These are phyloP conservation scores for Dicycla oo DNA, from an alignment of 2,888 invertebrate species.

Conservation along the genomic window DNA sequence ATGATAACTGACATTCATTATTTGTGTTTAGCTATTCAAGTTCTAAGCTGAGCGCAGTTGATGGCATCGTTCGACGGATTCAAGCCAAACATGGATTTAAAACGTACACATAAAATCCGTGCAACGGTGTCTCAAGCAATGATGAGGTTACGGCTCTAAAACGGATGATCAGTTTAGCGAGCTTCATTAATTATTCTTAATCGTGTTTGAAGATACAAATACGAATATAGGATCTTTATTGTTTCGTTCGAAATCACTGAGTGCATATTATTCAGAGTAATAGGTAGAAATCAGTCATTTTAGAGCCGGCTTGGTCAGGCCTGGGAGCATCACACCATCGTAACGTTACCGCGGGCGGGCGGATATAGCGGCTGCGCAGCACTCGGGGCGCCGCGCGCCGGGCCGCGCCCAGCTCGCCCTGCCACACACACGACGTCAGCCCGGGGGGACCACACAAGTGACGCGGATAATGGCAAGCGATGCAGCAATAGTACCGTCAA, in stretches of 20 bases:
- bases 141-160: constrained; percentile 70
- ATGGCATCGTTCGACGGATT: constrained; percentile 68
- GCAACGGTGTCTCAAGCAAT: constrained; percentile 69
- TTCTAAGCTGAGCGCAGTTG: constrained; percentile 70
- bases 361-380: constrained; percentile 89
- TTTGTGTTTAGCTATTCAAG: constrained; percentile 71
- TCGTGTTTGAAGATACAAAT: background rate
- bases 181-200: background rate
- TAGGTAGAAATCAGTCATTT: constrained; percentile 54
- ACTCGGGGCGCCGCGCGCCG: constrained; percentile 80
- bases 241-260: background rate
- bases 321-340: constrained; percentile 87
- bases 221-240: background rate
- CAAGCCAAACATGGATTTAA: constrained; percentile 45
- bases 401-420: constrained; percentile 78
- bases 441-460: background rate
- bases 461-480: background rate
- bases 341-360: constrained; percentile 89
- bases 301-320: constrained; percentile 65
- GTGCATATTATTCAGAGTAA: background rate
- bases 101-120: constrained; percentile 64
- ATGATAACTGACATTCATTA: constrained; percentile 64
- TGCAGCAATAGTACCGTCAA: background rate
- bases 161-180: constrained; percentile 38
- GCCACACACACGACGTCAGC: constrained; percentile 67